phyloP scores from a whole-genome alignment of 1,140 invertebrate species.

The Magallana gigas region DNA sequence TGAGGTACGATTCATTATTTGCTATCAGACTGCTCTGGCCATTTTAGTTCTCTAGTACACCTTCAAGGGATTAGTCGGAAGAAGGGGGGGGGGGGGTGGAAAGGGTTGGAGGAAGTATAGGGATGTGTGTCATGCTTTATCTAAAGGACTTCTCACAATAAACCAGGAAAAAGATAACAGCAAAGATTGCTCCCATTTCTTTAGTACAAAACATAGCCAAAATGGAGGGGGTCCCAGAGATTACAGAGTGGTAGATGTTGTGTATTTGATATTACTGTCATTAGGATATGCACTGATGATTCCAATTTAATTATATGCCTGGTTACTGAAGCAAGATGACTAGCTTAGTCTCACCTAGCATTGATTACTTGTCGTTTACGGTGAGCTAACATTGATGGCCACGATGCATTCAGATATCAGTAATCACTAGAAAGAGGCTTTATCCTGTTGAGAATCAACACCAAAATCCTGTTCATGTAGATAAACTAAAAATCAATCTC shows the following conservation, averaged over 20 bases:
- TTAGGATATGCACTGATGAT: constrained; percentile 12
- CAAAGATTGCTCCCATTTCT: neutral
- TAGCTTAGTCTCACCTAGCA: neutral
- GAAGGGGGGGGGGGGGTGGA: neutral
- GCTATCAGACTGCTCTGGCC: neutral
- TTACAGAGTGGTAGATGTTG: neutral
- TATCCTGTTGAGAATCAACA: constrained; percentile 7
- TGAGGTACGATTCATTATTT: constrained; percentile 73
- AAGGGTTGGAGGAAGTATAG: neutral
- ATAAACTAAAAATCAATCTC: constrained; percentile 18
- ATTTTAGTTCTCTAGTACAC: neutral
- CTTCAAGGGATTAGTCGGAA: neutral
- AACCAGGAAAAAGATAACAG: constrained; percentile 6
- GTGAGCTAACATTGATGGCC: neutral
- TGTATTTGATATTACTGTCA: neutral
- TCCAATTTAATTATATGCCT: neutral
- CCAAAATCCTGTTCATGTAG: neutral
- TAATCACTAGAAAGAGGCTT: neutral
- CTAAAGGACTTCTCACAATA: neutral
- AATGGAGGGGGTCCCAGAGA: neutral
- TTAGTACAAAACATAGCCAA: neutral
- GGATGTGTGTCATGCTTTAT: constrained; percentile 1
- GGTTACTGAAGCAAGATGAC: neutral
- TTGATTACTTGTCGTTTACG: constrained; percentile 15
- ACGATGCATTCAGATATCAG: constrained; percentile 4